Base-by-base conservation (phyloP, 2,113 vertebrate genomes). In the Ailurus styani region DNA sequence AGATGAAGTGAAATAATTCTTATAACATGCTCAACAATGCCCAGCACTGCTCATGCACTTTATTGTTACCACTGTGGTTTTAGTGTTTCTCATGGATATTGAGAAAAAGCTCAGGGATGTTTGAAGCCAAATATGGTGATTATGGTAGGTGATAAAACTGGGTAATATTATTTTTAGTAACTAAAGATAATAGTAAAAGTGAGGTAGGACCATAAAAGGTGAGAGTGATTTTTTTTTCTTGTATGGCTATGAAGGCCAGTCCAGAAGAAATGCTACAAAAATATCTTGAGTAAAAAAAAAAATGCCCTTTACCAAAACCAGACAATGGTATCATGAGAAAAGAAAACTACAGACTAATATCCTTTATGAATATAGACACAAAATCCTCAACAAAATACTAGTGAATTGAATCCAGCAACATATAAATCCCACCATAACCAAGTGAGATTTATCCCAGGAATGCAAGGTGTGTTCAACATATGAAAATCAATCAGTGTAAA, bases 331-430 rank as follows among this genome's bases (percentile, higher is more conserved):
- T 68, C 14, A 86, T 9, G 57, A 87, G 73, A 54, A 70, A 75
- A 72, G 42, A 52, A 96, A 86, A 89, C 27, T 54, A 64, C 31
- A 96, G 40, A 66, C 25, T 31, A 94, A 37, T 79, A 66, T 68
- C 0, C 8, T 20, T 68, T 87, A 78, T 55, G 17, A 96, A 86
- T 60, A 83, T 21, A 92, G 78, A 64, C 50, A 8, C 42, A 87
- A 90, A 97, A 45, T 83, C 60, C 18, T 96, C 55, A 62, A 96
- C 52, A 86, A 77, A 86, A 87, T 78, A 73, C 34, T 81, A 87
- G 55, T 50, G 79, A 83, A 45, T 27, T 95, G 66, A 95, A 87
- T 95, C 20, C 29, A 93, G 17, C 45, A 86, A 50, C 34, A 90
- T 45, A 85, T 47, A 72, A 97, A 82, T 93, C 8, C n/a, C 10